Evolutionary conservation across 2,888 invertebrate genomes (phyloP).

Genomic region (Cacoxenus indagator): DNA sequence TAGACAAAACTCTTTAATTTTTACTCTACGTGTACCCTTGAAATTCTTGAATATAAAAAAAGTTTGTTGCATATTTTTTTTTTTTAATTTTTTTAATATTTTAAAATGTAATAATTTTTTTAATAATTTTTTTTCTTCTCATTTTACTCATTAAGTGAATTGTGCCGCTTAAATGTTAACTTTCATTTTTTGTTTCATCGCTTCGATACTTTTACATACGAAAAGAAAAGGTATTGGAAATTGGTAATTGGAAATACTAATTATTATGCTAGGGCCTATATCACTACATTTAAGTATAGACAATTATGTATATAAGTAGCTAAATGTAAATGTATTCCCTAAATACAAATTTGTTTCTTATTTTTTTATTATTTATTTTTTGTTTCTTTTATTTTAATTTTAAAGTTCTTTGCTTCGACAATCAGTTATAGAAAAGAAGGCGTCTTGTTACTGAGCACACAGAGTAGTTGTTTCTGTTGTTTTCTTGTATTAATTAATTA

Average conservation of each 20-base stretch:
- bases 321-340: conserved; percentile 22
- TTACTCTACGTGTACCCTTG: not conserved
- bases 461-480: not conserved
- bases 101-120: conserved; percentile 11
- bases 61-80: conserved; percentile 10
- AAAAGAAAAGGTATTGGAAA: not conserved
- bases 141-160: conserved; percentile 49
- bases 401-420: too few relatives aligned
- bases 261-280: not conserved
- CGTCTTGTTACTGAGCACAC: conserved; percentile 38
- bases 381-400: not conserved
- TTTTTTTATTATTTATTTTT: not conserved
- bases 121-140: conserved; percentile 1
- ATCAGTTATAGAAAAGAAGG: conserved; percentile 30
- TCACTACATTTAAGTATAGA: conserved; percentile 1
- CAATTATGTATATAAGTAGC: not conserved
- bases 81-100: conserved; percentile 12
- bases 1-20: too few relatives aligned
- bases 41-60: not conserved
- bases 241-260: not conserved
- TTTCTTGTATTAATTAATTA: conserved; percentile 15
- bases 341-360: conserved; percentile 19
- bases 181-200: conserved; percentile 34
- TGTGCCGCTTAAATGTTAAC: conserved; percentile 64
- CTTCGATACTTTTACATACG: not conserved